Conservation (phyloP, 1,140 invertebrate species). For the Scaptomyza graminum region DNA sequence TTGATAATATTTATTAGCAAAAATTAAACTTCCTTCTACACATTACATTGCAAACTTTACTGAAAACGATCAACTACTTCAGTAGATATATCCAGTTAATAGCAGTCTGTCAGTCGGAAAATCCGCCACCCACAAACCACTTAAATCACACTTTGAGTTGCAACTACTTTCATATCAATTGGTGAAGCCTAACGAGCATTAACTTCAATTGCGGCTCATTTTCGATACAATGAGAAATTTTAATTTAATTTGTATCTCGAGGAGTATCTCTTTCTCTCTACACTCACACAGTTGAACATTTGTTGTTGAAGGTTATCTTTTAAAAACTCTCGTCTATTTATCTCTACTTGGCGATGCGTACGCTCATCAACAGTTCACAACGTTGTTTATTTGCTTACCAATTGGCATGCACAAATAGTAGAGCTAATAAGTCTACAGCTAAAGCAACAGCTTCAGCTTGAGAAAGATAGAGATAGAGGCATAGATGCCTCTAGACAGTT, state of each 20-base stretch:
- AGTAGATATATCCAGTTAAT: conserved; percentile 14
- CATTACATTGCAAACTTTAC: not conserved
- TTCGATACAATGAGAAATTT: conserved; percentile 40
- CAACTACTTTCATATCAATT: conserved; percentile 44
- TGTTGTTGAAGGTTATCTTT: conserved; percentile 20
- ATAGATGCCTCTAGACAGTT: conserved; percentile 42
- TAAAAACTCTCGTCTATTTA: conserved; percentile 3
- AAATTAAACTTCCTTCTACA: not conserved
- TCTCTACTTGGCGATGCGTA: conserved; percentile 36
- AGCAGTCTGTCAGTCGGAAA: conserved; percentile 2
- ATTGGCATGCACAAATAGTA: conserved; percentile 63
- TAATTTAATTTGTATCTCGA: conserved; percentile 63
- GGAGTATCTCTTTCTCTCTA: conserved; percentile 19
- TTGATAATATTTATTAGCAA: conserved; percentile 2
- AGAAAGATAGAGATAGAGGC: conserved; percentile 38
- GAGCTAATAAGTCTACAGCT: conserved; percentile 13
- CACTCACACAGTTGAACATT: conserved; percentile 4
- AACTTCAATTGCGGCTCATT: conserved; percentile 71
- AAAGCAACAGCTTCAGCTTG: conserved; percentile 17
- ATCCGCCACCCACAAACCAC: conserved; percentile 19
- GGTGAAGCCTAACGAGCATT: conserved; percentile 44
- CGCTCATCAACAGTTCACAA: conserved; percentile 26
- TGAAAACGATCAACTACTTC: not conserved
- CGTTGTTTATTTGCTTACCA: conserved; percentile 76
- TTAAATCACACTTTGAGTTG: conserved; percentile 10